phyloP scores from a whole-genome alignment of 1,140 invertebrate species.

The Drosophila cardini region DNA sequence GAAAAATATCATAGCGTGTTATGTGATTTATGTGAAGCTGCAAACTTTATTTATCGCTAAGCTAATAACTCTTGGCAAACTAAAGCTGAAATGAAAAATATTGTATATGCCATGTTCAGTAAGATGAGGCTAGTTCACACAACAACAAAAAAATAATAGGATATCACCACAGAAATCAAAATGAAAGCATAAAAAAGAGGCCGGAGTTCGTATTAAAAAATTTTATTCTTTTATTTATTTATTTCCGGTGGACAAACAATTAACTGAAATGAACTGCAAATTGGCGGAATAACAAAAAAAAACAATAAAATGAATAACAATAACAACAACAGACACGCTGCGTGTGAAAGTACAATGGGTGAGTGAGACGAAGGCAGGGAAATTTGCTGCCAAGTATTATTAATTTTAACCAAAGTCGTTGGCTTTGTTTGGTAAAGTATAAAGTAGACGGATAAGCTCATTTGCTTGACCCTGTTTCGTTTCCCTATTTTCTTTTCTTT shows the following conservation, averaged over 20 bases:
- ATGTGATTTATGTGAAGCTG: slow-evolving; percentile 31
- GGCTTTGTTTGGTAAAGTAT: slow-evolving; percentile 23
- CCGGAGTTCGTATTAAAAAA: slow-evolving; percentile 46
- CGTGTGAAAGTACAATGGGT: slow-evolving; percentile 83
- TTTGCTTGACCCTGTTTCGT: slow-evolving; percentile 7
- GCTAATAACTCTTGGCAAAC: slow-evolving; percentile 73
- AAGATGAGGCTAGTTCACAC: slow-evolving; percentile 31
- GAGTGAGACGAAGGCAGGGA: slow-evolving; percentile 41
- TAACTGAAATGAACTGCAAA: slow-evolving; percentile 76
- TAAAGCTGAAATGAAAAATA: slow-evolving; percentile 58
- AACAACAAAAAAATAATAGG: slow-evolving; percentile 16
- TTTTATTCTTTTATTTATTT: slow-evolving; percentile 66
- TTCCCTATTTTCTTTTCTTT: slow-evolving; percentile 15
- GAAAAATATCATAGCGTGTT: slow-evolving; percentile 10
- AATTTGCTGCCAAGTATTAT: slow-evolving; percentile 37
- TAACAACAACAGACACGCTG: slow-evolving; percentile 64
- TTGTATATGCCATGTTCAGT: slow-evolving; percentile 62
- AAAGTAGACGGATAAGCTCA: slow-evolving; percentile 8
- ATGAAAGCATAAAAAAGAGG: not conserved
- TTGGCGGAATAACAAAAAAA: slow-evolving; percentile 43
- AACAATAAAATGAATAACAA: slow-evolving; percentile 44
- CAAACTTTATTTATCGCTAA: slow-evolving; percentile 66
- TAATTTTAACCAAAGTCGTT: slow-evolving; percentile 49
- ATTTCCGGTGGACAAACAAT: slow-evolving; percentile 68
- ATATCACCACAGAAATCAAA: slow-evolving; percentile 17